These are phyloP conservation scores for Drosophila obscura DNA, from an alignment of 1,140 invertebrate genomes.

Conservation along the genomic window DNA sequence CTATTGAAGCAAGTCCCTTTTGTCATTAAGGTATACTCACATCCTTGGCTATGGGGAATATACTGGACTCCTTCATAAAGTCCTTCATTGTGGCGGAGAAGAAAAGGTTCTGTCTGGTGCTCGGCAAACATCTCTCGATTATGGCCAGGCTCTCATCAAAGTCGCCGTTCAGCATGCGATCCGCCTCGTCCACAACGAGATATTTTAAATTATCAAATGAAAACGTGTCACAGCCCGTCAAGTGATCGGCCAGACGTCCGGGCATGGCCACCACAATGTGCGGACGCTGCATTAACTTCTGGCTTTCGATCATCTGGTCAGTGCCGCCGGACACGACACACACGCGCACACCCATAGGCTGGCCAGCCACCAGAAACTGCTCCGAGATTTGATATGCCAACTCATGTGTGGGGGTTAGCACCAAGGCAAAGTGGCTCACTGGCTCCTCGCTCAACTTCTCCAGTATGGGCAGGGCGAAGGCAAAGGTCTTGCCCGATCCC, in stretches of 20 bases:
- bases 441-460: conserved; percentile 96
- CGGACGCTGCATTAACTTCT: conserved; percentile 93
- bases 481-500: conserved; percentile 98
- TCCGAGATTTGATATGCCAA: conserved; percentile 96
- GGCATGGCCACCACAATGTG: conserved; percentile 98
- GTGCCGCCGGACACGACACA: conserved; percentile 96
- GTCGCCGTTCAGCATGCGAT: conserved; percentile 91
- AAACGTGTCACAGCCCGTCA: conserved; percentile 93
- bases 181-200: conserved; percentile 96
- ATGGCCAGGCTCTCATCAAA: conserved; percentile 92
- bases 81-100: conserved; percentile 99
- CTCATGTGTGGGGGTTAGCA: conserved; percentile 98
- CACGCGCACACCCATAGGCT: conserved; percentile 92
- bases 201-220: conserved; percentile 92
- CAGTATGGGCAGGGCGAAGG: conserved; percentile 97
- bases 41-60: conserved; percentile 77
- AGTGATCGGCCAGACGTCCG: conserved; percentile 94
- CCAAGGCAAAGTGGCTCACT: conserved; percentile 96
- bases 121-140: conserved; percentile 92
- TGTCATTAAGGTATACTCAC: conserved; percentile 38
- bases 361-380: conserved; percentile 95
- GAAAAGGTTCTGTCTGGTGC: conserved; percentile 92
- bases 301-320: conserved; percentile 95
- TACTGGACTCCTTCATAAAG: conserved; percentile 85
- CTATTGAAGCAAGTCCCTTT: neutral